Base-by-base conservation (phyloP, 2,797 vertebrate genomes). In the Spinus olivaceus region DNA sequence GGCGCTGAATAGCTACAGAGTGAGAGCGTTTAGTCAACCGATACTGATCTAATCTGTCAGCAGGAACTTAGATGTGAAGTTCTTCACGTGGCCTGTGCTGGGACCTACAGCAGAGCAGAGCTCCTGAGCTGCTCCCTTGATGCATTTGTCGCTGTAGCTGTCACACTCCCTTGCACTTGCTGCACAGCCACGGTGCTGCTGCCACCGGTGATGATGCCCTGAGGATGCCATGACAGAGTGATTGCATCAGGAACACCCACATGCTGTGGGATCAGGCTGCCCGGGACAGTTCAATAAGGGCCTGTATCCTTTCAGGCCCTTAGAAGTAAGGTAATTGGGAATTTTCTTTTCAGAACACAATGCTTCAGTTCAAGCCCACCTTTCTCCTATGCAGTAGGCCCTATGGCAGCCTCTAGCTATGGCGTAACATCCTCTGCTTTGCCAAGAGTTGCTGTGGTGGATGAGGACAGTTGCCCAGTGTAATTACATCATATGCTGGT, bases 131-230 rank as follows among this genome's bases (percentile, higher is more conserved):
- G 42, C 37, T 80, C 28, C 28, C 10, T 56, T 64, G 59, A 2
- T 61, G 37, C 20, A 61, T 61, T 61, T 61, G 28, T 41, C 1
- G 1, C 59, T 41, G 59, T 41, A 61, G 27, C 59, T 61, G 59
- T 61, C 59, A 61, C 27, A 41, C 32, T 72, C 21, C 32, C 12
- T 64, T 64, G 53, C 20, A 12, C 32, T 67, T 71, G 23, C 41
- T 76, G 54, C 50, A 13, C 5, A 21, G 54, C 50, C 20, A 5
- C 8, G 25, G 32, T 88, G 44, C 79, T 56, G 59, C 76, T 56
- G 22, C 41, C 54, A 37, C 15, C 53, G 23, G 3, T 12, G 15
- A 41, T 60, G 74, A 24, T 0, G 1, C 16, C 27, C 35, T 5
- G 1, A 30, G 50, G 53, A 14, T 41, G 28, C 42, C 3, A 1